Conservation (phyloP, 2,888 invertebrate species). For the Artemia sinica region DNA sequence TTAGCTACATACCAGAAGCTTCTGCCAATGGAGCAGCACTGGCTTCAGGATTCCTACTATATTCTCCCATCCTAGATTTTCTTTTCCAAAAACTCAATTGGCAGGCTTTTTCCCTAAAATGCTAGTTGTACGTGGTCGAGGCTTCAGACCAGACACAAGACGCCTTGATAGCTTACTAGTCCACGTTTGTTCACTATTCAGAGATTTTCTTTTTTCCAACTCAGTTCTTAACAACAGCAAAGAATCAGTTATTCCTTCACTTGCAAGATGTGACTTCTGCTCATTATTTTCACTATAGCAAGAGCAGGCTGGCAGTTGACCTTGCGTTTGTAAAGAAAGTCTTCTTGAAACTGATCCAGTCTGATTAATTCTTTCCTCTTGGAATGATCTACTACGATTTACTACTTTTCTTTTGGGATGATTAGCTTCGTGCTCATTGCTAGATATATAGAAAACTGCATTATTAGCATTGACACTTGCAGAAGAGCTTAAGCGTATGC, state of each 20-base stretch:
- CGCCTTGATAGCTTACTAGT: not conserved
- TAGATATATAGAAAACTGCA: too few relatives aligned
- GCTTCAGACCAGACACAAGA: not conserved
- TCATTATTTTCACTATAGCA: not conserved
- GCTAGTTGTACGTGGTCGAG: not conserved
- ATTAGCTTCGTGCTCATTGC: not conserved
- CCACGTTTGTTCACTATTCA: constrained; percentile 4
- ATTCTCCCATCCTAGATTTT: not conserved
- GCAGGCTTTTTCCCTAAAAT: not conserved
- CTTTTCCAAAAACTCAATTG: constrained; percentile 7
- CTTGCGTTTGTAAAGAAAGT: not conserved
- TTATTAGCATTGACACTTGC: too few relatives aligned
- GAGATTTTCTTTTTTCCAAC: not conserved
- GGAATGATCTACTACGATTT: not conserved
- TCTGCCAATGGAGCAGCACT: too few relatives aligned
- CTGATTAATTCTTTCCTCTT: not conserved
- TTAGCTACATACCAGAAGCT: too few relatives aligned
- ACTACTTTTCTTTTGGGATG: constrained; percentile 1
- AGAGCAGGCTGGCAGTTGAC: not conserved
- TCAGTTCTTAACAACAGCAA: not conserved
- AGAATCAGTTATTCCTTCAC: constrained; percentile 11
- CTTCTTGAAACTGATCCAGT: constrained; percentile 8
- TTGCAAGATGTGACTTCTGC: not conserved
- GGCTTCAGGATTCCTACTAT: too few relatives aligned
- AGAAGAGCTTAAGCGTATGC: too few relatives aligned